These are phyloP conservation scores for Athene noctua DNA, from an alignment of 2,113 vertebrate genomes.

Conservation along the genomic window DNA sequence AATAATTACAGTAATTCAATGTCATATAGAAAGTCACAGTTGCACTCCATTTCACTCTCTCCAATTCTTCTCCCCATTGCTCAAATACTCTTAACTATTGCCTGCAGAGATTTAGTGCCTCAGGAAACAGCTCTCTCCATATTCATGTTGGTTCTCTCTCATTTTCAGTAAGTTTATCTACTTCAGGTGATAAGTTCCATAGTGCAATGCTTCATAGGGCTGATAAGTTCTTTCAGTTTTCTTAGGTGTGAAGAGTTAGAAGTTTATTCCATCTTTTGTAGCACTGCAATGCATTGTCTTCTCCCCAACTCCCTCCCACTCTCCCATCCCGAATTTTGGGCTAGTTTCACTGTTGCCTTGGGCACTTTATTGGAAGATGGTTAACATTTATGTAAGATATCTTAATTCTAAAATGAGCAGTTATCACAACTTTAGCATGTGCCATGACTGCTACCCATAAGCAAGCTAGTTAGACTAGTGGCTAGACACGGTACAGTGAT, in stretches of 20 bases:
- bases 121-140: not conserved
- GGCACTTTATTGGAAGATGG: not conserved
- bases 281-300: not conserved
- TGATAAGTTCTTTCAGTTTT: not conserved
- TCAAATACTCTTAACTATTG: not conserved
- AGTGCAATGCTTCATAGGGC: not conserved
- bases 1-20: not conserved
- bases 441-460: not conserved
- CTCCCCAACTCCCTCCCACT: fast-evolving
- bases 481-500: not conserved
- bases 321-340: not conserved
- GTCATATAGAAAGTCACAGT: not conserved
- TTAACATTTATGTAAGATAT: not conserved
- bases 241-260: not conserved
- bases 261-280: not conserved
- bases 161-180: not conserved
- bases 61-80: not conserved
- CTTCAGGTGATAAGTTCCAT: not conserved
- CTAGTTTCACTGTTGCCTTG: not conserved
- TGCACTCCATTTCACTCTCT: not conserved
- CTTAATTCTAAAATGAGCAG: not conserved
- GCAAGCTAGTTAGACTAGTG: not conserved
- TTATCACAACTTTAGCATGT: not conserved
- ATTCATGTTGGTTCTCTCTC: not conserved
- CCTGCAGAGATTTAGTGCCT: not conserved